Base-by-base conservation (phyloP, 2,888 invertebrate genomes). In the Xylota segnis region DNA sequence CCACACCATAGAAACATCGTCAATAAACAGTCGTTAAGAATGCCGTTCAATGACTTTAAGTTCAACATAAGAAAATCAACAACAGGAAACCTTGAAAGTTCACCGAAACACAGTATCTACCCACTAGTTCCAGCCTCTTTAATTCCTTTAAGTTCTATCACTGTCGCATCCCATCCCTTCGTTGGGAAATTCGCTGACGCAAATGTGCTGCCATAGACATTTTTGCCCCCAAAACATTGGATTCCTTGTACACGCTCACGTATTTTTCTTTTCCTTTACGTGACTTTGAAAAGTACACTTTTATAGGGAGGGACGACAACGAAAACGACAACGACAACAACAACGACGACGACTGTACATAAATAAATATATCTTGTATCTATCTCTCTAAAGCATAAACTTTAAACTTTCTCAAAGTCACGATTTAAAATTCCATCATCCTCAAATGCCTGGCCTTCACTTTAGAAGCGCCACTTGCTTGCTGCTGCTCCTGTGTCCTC, bases 331-430 rank as follows among this genome's bases (percentile, higher is more conserved):
- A 32, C 32, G 6, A 32, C 32, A 32, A 32, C 32, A 32, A 6
- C 32, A 32, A 32, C 32, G n/a, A n/a, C n/a, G n/a, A n/a, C n/a
- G n/a, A n/a, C n/a, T n/a, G n/a, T n/a, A n/a, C 23, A 23, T 23
- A 23, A 12, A 32, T 16, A 32, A 23, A 23, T n/a, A 27, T 16
- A 37, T 45, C 29, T 34, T 50, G 50, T 61, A 37, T 72, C 50
- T 16, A 37, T 37, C 29, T 16, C 23, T 47, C 14, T 14, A 40
- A 61, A 58, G 29, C 14, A 14, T 27, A 47, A 58, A 59, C 58
- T 71, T 70, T 9, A 56, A 70, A 70, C 18, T 58, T 56, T 32
- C 40, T 32, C 47, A 71, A 71, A 59, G 77, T 70, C 77, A 68
- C 52, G 61, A 63, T 14, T 54, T 52, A 23, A 56, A 56, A 71